Conservation (phyloP, 2,888 invertebrate species). For the Microctonus brassicae region DNA sequence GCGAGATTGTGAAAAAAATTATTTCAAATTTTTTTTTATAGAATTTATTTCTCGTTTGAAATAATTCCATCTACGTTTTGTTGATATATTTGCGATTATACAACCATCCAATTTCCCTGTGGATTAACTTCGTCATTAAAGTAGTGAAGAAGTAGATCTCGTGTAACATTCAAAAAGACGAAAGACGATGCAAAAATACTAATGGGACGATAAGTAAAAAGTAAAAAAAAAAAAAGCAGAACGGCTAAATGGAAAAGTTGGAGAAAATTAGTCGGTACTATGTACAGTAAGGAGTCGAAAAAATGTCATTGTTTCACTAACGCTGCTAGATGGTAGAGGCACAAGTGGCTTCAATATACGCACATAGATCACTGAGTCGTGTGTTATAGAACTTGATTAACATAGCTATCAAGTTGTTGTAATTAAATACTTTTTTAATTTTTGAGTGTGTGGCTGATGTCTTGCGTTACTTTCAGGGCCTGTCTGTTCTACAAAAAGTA, state of each 20-base stretch:
- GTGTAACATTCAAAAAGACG: not conserved
- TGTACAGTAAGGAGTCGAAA: slow-evolving; percentile 1
- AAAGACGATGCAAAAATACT: not conserved
- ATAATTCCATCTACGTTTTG: not conserved
- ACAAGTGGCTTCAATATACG: too few relatives aligned
- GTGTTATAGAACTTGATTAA: too few relatives aligned
- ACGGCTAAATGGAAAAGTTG: slow-evolving; percentile 29
- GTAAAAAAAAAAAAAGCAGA: not conserved
- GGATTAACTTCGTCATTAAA: slow-evolving; percentile 30
- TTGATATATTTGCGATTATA: not conserved
- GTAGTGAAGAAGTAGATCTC: not conserved
- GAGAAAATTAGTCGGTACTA: slow-evolving; percentile 10
- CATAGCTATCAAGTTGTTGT: too few relatives aligned
- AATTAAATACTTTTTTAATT: too few relatives aligned
- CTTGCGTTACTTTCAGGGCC: too few relatives aligned
- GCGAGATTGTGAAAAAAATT: not conserved
- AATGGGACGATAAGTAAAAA: not conserved
- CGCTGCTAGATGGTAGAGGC: too few relatives aligned
- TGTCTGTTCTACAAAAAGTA: too few relatives aligned
- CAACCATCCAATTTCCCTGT: slow-evolving; percentile 15
- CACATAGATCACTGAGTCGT: too few relatives aligned
- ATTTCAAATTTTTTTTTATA: not conserved
- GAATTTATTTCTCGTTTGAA: not conserved
- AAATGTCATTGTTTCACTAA: too few relatives aligned
- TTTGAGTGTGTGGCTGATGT: too few relatives aligned